phyloP scores from a whole-genome alignment of 2,888 invertebrate genomes.

The Tuberolachnus salignus region DNA sequence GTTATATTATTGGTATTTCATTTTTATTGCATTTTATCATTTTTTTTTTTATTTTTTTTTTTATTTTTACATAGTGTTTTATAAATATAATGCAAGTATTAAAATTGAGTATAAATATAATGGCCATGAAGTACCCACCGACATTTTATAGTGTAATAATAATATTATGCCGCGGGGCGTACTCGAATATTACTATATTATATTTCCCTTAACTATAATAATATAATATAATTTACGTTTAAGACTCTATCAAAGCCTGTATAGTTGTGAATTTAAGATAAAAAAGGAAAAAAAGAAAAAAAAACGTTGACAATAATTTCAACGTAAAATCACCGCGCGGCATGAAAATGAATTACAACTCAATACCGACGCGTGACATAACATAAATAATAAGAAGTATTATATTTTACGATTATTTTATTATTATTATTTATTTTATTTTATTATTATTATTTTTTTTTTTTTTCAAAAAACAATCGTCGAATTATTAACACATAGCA shows the following conservation, averaged over 20 bases:
- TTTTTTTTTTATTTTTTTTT: not conserved
- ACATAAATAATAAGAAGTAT: slow-evolving; percentile 5
- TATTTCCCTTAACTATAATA: not conserved
- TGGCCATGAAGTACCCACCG: not conserved
- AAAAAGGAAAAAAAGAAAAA: slow-evolving; percentile 1
- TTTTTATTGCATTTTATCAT: slow-evolving; percentile 4
- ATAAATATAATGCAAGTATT: not conserved
- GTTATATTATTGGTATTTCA: not conserved
- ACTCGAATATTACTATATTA: not conserved
- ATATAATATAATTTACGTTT: slow-evolving; percentile 32
- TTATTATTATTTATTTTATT: too few species aligned
- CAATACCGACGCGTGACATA: slow-evolving; percentile 17
- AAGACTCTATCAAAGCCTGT: slow-evolving; percentile 22
- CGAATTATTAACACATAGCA: slow-evolving; percentile 33
- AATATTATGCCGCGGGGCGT: not conserved
- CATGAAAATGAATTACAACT: not conserved
- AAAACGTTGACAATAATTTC: slow-evolving; percentile 32
- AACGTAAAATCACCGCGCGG: slow-evolving; percentile 22
- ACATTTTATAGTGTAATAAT: slow-evolving; percentile 22
- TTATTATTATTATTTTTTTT: slow-evolving; percentile 4
- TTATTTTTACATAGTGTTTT: not conserved
- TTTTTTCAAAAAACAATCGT: slow-evolving; percentile 23
- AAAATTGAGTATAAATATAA: not conserved
- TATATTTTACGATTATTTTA: slow-evolving; percentile 26
- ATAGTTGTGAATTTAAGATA: slow-evolving; percentile 12